Percentiles rank a stretch among this genome's conserved stretches.
Evolutionary conservation across 2,113 vertebrate genomes (phyloP).

Genomic region (Sylvia atricapilla): DNA sequence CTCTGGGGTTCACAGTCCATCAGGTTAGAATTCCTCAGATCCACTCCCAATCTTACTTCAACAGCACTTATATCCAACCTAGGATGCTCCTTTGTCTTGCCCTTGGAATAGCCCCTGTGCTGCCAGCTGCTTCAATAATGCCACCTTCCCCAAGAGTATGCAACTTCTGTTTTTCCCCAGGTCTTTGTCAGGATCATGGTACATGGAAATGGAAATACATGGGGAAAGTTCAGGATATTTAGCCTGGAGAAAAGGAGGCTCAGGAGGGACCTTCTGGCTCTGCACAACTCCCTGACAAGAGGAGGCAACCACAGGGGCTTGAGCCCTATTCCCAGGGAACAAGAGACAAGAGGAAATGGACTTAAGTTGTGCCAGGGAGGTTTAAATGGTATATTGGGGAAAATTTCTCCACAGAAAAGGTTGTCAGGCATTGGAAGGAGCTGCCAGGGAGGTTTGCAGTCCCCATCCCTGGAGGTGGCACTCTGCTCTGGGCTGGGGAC

Average conservation of each 20-base stretch:
- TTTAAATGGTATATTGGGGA: neutral
- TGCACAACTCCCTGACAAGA: neutral
- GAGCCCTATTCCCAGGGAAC: neutral
- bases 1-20: neutral
- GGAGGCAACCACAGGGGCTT: rapidly evolving
- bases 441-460: neutral
- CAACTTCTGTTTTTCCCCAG: neutral
- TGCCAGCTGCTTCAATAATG: neutral
- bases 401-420: neutral
- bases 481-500: neutral
- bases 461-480: neutral
- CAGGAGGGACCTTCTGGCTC: neutral
- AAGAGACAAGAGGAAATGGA: neutral
- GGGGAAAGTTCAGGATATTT: neutral
- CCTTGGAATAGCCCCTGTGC: neutral
- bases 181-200: neutral
- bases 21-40: neutral
- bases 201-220: neutral
- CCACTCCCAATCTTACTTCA: neutral
- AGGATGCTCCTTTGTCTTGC: neutral
- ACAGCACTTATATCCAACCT: neutral
- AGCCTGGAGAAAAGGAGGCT: neutral
- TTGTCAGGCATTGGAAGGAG: neutral
- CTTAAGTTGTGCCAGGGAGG: neutral
- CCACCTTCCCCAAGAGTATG: neutral